These are phyloP conservation scores for Ochotona princeps DNA, from an alignment of 2,113 vertebrate species.

Conservation along the genomic window DNA sequence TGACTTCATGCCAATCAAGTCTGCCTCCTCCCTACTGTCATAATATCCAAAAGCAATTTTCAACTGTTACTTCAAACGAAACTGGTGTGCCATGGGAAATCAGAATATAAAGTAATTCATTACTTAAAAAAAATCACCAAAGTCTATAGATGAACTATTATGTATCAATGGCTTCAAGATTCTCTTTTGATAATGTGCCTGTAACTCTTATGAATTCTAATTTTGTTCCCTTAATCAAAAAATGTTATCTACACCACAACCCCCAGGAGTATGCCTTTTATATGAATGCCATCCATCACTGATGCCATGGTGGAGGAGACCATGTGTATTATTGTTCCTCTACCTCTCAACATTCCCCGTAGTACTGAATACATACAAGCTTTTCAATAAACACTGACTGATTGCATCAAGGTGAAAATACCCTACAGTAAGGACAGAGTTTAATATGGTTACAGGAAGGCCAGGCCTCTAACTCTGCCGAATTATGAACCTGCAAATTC, in stretches of 20 bases:
- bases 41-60: slow-evolving; percentile 39
- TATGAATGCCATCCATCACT: slow-evolving; percentile 62
- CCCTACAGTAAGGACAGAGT: background rate
- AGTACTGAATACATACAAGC: slow-evolving; percentile 51
- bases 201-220: slow-evolving; percentile 59
- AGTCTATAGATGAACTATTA: slow-evolving; percentile 46
- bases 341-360: slow-evolving; percentile 52
- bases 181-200: slow-evolving; percentile 40
- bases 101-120: slow-evolving; percentile 29
- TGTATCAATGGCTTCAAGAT: slow-evolving; percentile 3
- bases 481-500: slow-evolving; percentile 43
- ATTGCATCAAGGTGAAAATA: slow-evolving; percentile 55
- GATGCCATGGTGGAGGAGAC: background rate
- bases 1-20: slow-evolving; percentile 48
- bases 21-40: background rate
- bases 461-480: slow-evolving; percentile 20
- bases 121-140: slow-evolving; percentile 51
- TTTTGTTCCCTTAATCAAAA: slow-evolving; percentile 15
- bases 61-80: slow-evolving; percentile 42
- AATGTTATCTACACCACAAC: slow-evolving; percentile 25
- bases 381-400: slow-evolving; percentile 54
- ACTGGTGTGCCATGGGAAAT: slow-evolving; percentile 45
- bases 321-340: slow-evolving; percentile 50
- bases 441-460: slow-evolving; percentile 36
- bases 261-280: slow-evolving; percentile 24